A percentile compares a stretch with the other conserved stretches of the same genome.
Evolutionary conservation across 2,888 invertebrate species (phyloP).

Genomic region (Leptura quadrifasciata): DNA sequence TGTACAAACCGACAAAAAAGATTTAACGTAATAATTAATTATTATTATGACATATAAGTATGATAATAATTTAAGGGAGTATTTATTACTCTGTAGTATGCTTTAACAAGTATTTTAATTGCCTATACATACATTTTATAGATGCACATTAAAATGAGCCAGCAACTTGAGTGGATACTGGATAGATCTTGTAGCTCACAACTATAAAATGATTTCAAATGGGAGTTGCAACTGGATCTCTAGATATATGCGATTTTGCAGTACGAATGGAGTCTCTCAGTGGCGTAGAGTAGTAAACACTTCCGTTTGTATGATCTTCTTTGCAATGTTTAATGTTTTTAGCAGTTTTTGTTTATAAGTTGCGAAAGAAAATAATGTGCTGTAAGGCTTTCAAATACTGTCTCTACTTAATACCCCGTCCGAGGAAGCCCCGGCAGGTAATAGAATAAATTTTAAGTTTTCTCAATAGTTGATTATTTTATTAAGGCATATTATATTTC

Average conservation of each 20-base stretch:
- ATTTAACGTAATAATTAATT: conserved; percentile 32
- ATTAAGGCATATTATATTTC: too few relatives aligned
- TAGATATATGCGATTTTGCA: neutral
- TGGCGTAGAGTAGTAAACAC: too few relatives aligned
- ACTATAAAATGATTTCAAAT: neutral
- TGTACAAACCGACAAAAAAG: conserved; percentile 38
- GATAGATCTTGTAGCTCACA: neutral
- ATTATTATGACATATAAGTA: conserved; percentile 11
- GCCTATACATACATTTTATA: conserved; percentile 8
- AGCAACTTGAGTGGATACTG: neutral
- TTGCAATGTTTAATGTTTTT: too few relatives aligned
- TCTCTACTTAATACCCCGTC: too few relatives aligned
- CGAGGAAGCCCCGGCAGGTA: too few relatives aligned
- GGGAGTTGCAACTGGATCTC: neutral
- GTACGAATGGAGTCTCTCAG: too few relatives aligned
- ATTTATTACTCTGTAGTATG: conserved; percentile 12
- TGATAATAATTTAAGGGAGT: conserved; percentile 22
- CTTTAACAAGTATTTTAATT: conserved; percentile 22
- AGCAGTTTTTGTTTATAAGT: too few relatives aligned
- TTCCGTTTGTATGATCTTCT: too few relatives aligned
- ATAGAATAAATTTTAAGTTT: too few relatives aligned
- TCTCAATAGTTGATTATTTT: too few relatives aligned
- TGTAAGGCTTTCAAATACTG: too few relatives aligned
- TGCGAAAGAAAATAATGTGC: too few relatives aligned
- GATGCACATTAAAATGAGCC: conserved; percentile 22